Evolutionary conservation across 2,113 vertebrate species (phyloP), one percentile per base, ranked within the genome.

Genomic region (Oxyruncus cristatus): DNA sequence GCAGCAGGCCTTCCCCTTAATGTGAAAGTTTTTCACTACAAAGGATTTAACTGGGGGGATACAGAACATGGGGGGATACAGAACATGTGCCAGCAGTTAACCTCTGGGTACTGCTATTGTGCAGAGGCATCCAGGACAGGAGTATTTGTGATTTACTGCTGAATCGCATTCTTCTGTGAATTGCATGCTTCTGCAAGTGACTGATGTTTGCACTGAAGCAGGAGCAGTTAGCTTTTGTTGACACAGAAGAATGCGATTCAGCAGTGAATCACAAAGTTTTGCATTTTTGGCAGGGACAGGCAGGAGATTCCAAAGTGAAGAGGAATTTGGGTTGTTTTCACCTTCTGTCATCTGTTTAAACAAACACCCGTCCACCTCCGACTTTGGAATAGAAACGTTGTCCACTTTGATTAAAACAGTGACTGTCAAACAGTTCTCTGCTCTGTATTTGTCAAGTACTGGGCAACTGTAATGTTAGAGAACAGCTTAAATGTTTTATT

Each of bases 401-500:
- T 33, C 30, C 0, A 2, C 19, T 62, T 53, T 12, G 41, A 72
- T 83, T 73, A 70, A 82, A 92, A 66, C 23, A 47, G 5, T 27
- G 39, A 50, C 17, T 42, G 5, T 56, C n/a, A 30, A 85, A 66
- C 15, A 67, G 44, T 33, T 84, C 42, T 78, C 56, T 72, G 46
- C 30, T 65, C 27, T 71, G 8, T 39, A 30, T 77, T 84, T 84
- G 76, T 92, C 32, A 88, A 28, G 11, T 88, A 46, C 14, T 0
- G 0, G 62, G 67, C 30, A 62, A 12, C 5, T 67, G 37, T 84
- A 80, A 55, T 37, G 22, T 44, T 83, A 58, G 21, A 63, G 72
- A 66, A 84, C 33, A 74, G 24, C 33, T 88, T 42, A 59, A 33
- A 59, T 84, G 39, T 81, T 93, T 92, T 80, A 89, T 95, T 92